phyloP scores from a whole-genome alignment of 64 coral and sea anemone species.

The Astreopora myriophthalma region DNA sequence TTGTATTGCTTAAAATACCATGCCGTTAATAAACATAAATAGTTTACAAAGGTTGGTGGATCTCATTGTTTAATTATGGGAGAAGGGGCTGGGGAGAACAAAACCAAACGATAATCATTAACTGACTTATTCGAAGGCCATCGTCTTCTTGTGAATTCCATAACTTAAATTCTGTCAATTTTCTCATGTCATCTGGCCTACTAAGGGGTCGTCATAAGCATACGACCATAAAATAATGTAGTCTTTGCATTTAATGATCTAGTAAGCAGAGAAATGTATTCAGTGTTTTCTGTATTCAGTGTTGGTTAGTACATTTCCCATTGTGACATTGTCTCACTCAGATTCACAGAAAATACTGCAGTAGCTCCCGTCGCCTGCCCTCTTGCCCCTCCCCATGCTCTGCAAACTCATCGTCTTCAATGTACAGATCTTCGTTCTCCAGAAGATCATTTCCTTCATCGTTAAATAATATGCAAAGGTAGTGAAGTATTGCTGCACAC shows the following conservation, averaged over 20 bases:
- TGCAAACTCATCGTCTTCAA: background rate
- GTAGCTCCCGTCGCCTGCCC: background rate
- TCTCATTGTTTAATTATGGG: too few relatives aligned
- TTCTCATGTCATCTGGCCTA: background rate
- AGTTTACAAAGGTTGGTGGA: too few relatives aligned
- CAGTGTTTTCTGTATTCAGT: background rate
- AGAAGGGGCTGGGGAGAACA: too few relatives aligned
- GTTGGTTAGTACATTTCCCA: background rate
- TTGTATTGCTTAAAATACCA: too few relatives aligned
- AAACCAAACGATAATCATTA: too few relatives aligned
- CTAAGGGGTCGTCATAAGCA: background rate
- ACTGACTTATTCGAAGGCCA: too few relatives aligned
- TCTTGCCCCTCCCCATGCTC: background rate
- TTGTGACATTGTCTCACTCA: background rate
- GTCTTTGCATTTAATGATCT: background rate
- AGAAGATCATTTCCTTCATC: constrained; percentile 43
- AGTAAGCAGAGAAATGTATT: background rate
- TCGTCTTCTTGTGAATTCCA: background rate
- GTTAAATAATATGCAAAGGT: constrained; percentile 58
- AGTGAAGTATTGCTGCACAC: constrained; percentile 62
- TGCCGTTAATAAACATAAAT: too few relatives aligned
- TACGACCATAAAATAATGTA: background rate
- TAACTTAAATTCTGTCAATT: background rate
- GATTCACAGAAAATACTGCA: background rate
- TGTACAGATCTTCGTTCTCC: background rate